These are phyloP conservation scores for Galeopsomyia nigrocyanea DNA, from an alignment of 2,888 invertebrate species.

Conservation along the genomic window DNA sequence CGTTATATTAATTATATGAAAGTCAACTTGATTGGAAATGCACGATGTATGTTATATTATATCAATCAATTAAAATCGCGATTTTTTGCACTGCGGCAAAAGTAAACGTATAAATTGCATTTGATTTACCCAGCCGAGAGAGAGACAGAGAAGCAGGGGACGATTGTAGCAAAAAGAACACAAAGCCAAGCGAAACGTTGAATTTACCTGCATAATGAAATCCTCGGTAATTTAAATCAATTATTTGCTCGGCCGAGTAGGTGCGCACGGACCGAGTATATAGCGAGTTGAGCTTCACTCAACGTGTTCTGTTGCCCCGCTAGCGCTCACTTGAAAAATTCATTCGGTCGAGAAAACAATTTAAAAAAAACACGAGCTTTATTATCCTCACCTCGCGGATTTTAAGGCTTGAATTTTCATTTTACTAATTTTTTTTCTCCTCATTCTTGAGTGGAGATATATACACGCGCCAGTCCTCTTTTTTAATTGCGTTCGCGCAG, in stretches of 20 bases:
- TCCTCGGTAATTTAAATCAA: conserved; percentile 33
- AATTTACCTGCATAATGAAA: conserved; percentile 29
- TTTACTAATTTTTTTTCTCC: too few species aligned
- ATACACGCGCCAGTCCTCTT: neutral
- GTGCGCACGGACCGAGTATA: too few species aligned
- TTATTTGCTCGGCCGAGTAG: conserved; percentile 16
- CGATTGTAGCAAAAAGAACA: conserved; percentile 2
- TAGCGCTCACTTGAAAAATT: neutral
- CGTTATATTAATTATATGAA: too few species aligned
- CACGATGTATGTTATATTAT: too few species aligned
- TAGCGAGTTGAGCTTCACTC: too few species aligned
- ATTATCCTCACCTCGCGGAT: neutral
- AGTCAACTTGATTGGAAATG: too few species aligned
- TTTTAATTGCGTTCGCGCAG: conserved; percentile 35
- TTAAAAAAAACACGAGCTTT: neutral
- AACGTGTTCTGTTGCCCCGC: too few species aligned
- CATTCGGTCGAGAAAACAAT: conserved; percentile 6
- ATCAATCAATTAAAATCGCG: too few species aligned
- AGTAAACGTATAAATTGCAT: neutral
- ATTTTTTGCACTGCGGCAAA: too few species aligned
- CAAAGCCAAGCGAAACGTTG: conserved; percentile 5
- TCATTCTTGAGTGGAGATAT: neutral
- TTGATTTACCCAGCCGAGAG: conserved; percentile 14
- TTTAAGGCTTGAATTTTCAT: too few species aligned
- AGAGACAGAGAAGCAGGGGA: too few species aligned